Evolutionary conservation across 2,113 vertebrate genomes (phyloP), one percentile per base, ranked within the genome.

Genomic region (Setophaga petechia): DNA sequence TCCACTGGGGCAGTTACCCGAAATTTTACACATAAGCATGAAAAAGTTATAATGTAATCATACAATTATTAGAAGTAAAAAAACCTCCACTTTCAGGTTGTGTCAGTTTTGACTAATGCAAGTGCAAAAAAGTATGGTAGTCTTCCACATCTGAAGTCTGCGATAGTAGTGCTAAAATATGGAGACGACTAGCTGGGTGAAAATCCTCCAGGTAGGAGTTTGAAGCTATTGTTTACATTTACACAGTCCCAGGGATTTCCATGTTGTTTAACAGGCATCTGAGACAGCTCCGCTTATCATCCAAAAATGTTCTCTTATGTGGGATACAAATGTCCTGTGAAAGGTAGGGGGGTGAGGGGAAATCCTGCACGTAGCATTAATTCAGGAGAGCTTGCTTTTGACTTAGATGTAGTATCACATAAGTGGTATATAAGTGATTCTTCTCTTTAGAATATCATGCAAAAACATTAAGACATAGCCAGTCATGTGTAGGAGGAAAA

Each of bases 161-260:
- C 21, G 62, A 78, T 1, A 87, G 35, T 35, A 39, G 33, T 65
- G 33, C 54, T 91, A 79, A 93, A 96, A 49, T n/a, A 79, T 4
- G 10, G 35, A 84, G 75, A 82, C 58, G 68, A 62, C 41, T 74
- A 75, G 23, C 27, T 74, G 55, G 20, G 25, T 58, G 25, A 89
- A 92, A 79, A 39, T 11, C 2, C 6, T 74, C 57, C 71, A 72
- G 49, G 31, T 23, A 76, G 47, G 44, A 63, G 27, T 67, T 72
- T 59, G 62, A 59, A 76, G 62, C 43, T 94, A 43, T 22, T 91
- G 55, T 95, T 94, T 93, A 93, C 74, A 78, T 79, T 89, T 84
- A 79, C 54, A 82, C 19, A 85, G 61, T 57, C 71, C 47, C 28
- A 62, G 68, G 73, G 72, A 87, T 94, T 91, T 91, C 73, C 30